phyloP scores from a whole-genome alignment of 2,113 vertebrate species.

The Ia io region DNA sequence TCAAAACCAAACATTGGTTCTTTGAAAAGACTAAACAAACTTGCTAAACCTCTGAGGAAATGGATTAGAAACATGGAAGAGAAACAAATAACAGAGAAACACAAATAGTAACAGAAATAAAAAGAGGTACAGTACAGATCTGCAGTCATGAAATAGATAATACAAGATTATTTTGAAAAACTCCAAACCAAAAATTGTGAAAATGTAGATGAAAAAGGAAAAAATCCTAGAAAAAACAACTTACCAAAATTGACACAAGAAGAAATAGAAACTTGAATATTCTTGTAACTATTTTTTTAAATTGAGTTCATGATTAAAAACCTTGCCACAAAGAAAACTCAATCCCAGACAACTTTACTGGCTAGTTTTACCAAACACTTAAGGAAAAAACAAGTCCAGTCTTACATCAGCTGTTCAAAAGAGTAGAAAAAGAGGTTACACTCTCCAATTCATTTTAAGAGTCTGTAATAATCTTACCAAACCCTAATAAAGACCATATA shows the following conservation, averaged over 20 bases:
- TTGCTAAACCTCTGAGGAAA: background rate
- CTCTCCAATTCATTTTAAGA: background rate
- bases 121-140: background rate
- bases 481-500: background rate
- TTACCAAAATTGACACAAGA: conserved; percentile 11
- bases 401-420: background rate
- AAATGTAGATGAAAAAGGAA: background rate
- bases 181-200: background rate
- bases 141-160: background rate
- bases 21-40: conserved; percentile 15
- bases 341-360: background rate
- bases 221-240: background rate
- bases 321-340: background rate
- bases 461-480: background rate
- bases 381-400: background rate
- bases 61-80: background rate
- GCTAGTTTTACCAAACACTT: background rate
- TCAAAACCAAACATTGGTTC: background rate
- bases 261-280: conserved; percentile 16
- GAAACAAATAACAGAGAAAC: background rate
- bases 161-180: background rate
- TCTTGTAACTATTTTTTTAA: conserved; percentile 1
- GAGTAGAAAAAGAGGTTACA: background rate
- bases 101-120: background rate
- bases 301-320: background rate